Base-by-base conservation (phyloP, 2,888 invertebrate genomes). In the Limenitis camilla region DNA sequence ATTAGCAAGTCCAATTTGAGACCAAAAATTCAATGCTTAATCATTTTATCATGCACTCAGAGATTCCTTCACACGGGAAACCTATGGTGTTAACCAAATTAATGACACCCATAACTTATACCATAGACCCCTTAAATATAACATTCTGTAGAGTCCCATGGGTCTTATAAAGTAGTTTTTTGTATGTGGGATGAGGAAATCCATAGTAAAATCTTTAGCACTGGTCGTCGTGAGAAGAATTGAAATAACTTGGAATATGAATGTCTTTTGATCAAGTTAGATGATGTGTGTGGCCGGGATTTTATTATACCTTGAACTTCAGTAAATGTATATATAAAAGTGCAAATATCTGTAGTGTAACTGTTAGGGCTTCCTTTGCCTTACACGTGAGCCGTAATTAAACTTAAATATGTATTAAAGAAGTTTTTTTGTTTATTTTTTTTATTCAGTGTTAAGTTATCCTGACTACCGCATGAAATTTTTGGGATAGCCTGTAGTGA, bases 41-140 rank as follows among this genome's bases (percentile, higher is more conserved):
- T 56, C 49, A 53, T 46, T 59, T 62, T 61, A 63, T 59, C 58
- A 56, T 60, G 46, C 51, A 53, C 60, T 61, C 61, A 61, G 53
- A 59, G 43, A 57, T 60, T 51, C 59, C 70, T 79, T 83, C 83
- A 74, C 83, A 83, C 83, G 83, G 82, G 81, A 81, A 83, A 68
- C 64, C 54, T 62, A 62, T 57, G 53, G 81, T 75, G 83, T 72
- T 83, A 82, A 83, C 73, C 66, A 76, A 69, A 81, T 81, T 81
- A 82, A 83, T 74, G 71, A 67, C 68, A 66, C 64, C 72, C 70
- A 72, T 64, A 71, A 61, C 69, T 65, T 35, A 6, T 9, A 5
- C 8, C 9, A 9, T 30, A 19, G 45, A 45, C 11, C 36, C 30
- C 11, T 36, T 6, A 19, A 8, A 36, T 30, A 4, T 8, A 38